phyloP scores from a whole-genome alignment of 2,113 vertebrate species.

The Hystrix brachyura region DNA sequence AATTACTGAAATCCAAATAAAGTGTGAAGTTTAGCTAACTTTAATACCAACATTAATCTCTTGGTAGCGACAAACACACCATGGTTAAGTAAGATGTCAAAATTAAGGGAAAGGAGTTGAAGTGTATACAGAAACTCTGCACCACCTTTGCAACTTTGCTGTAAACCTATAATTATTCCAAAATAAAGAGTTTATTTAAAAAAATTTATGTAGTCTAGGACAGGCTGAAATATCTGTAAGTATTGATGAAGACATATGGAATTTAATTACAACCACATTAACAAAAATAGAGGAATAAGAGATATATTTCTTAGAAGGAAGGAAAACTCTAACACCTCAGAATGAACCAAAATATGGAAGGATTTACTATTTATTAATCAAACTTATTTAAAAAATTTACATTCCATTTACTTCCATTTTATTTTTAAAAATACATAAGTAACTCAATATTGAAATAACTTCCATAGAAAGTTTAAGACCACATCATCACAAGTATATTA shows the following conservation, averaged over 20 bases:
- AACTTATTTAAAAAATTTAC: constrained; percentile 12
- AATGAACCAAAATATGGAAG: constrained; percentile 45
- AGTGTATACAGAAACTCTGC: neutral
- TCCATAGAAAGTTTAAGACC: neutral
- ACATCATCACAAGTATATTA: neutral
- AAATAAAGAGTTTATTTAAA: neutral
- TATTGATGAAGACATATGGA: neutral
- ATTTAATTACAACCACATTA: constrained; percentile 8
- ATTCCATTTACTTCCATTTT: neutral
- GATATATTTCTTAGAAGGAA: neutral
- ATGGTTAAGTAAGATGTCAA: neutral
- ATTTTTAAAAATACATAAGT: neutral
- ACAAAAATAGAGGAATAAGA: constrained; percentile 55
- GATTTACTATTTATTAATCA: constrained; percentile 28
- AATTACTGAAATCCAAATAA: constrained; percentile 50
- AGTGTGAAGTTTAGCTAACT: neutral
- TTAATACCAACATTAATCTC: constrained; percentile 17
- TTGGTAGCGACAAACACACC: neutral
- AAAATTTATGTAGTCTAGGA: constrained; percentile 25
- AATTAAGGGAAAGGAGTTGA: constrained; percentile 24
- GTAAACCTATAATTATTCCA: neutral
- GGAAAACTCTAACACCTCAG: neutral
- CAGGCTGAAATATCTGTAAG: constrained; percentile 40
- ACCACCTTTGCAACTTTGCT: neutral
- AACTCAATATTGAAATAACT: neutral